These are phyloP conservation scores for Schrankia costaestrigalis DNA, from an alignment of 2,888 invertebrate species.

Conservation along the genomic window DNA sequence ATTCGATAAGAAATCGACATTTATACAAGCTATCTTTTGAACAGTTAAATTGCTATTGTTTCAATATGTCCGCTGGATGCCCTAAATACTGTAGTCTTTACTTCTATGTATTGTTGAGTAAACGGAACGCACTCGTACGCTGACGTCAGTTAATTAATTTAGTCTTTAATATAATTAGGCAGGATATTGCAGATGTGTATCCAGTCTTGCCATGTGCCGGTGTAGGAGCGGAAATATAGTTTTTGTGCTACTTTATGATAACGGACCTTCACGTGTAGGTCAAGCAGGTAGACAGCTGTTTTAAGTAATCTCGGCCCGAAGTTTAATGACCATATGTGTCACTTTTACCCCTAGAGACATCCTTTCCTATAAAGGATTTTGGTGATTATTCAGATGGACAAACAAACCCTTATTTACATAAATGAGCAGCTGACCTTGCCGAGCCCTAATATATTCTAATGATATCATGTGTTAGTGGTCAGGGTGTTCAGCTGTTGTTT, in stretches of 20 bases:
- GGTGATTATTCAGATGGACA: constrained; percentile 56
- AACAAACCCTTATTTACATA: constrained; percentile 57
- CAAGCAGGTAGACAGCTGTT: constrained; percentile 66
- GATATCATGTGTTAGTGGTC: constrained; percentile 64
- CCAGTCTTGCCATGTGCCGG: constrained; percentile 59
- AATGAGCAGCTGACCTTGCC: constrained; percentile 64
- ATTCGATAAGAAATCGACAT: too few relatives aligned
- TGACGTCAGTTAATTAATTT: constrained; percentile 40
- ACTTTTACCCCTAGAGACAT: constrained; percentile 55
- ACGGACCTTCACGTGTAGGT: constrained; percentile 55
- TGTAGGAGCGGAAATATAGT: constrained; percentile 57
- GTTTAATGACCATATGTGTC: constrained; percentile 42
- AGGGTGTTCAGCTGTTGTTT: constrained; percentile 59
- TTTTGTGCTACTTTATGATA: constrained; percentile 59
- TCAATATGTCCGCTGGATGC: constrained; percentile 25
- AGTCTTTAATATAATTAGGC: constrained; percentile 49
- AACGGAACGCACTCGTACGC: constrained; percentile 42
- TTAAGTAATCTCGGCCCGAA: constrained; percentile 38
- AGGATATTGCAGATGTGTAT: constrained; percentile 64
- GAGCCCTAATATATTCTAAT: constrained; percentile 74
- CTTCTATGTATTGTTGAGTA: constrained; percentile 29
- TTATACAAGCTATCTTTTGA: too few relatives aligned
- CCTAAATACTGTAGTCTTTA: constrained; percentile 25
- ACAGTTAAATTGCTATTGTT: constrained; percentile 30
- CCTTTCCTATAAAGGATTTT: constrained; percentile 29